A percentile compares a stretch with the other conserved stretches of the same genome.
phyloP scores from a whole-genome alignment of 2,888 invertebrate genomes.

The Pristionchus arcanus region DNA sequence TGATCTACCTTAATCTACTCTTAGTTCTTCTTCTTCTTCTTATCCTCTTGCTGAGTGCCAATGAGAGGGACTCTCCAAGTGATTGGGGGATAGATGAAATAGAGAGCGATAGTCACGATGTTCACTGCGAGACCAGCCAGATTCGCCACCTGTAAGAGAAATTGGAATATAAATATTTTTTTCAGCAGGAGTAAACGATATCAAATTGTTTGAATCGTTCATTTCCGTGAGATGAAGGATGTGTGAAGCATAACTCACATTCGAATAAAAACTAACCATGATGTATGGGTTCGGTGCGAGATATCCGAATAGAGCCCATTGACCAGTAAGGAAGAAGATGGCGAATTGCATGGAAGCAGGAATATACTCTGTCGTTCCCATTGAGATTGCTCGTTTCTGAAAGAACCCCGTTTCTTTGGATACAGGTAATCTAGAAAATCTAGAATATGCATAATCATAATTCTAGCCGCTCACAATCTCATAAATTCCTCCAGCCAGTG shows the following conservation, averaged over 20 bases:
- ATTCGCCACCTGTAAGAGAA: constrained; percentile 71
- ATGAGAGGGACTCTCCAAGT: constrained; percentile 78
- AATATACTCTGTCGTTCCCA: constrained; percentile 76
- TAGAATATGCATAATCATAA: neutral
- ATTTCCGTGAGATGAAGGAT: neutral
- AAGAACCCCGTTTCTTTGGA: constrained; percentile 26
- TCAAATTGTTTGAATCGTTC: neutral
- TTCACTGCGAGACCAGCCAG: constrained; percentile 74
- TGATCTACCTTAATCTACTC: neutral
- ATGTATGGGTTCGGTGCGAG: constrained; percentile 74
- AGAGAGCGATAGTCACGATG: constrained; percentile 71
- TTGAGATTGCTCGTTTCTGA: constrained; percentile 70
- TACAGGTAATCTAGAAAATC: neutral
- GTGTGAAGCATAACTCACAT: neutral
- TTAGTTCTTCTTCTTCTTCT: constrained; percentile 65
- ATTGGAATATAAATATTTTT: too few relatives aligned
- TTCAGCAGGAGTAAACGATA: neutral
- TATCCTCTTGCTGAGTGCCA: constrained; percentile 67
- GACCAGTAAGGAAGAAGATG: constrained; percentile 70
- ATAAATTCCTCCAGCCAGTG: constrained; percentile 73
- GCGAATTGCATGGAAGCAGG: constrained; percentile 76
- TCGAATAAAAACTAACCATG: constrained; percentile 63
- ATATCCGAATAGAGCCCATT: constrained; percentile 76
- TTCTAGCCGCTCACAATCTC: constrained; percentile 66
- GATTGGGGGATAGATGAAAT: constrained; percentile 77